These are phyloP conservation scores for Diadophis punctatus DNA, from an alignment of 2,113 vertebrate genomes.

Conservation along the genomic window DNA sequence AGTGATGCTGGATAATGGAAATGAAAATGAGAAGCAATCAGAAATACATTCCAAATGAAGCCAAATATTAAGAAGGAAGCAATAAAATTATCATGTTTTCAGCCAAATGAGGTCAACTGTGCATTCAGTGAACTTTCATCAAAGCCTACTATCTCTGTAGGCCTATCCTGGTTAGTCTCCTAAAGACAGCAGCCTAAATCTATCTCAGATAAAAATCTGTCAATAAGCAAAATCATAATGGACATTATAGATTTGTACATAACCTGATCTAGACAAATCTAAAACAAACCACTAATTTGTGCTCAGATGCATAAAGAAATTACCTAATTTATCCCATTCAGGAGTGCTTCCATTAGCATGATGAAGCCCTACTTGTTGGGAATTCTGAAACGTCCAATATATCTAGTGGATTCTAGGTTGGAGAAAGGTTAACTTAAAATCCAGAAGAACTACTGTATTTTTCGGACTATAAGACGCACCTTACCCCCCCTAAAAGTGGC, in stretches of 20 bases:
- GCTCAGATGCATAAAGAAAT: background rate
- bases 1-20: slow-evolving; percentile 81
- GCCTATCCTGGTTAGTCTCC: background rate
- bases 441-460: background rate
- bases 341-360: background rate
- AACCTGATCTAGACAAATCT: background rate
- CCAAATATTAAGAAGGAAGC: background rate
- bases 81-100: background rate
- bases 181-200: background rate
- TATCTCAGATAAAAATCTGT: background rate
- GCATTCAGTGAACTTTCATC: background rate
- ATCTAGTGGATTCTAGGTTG: background rate
- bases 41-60: background rate
- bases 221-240: background rate
- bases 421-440: background rate
- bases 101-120: background rate
- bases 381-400: background rate
- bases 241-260: background rate
- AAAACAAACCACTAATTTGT: background rate
- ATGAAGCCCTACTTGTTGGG: background rate
- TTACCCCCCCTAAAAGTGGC: no score
- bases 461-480: no score
- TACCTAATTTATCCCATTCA: background rate
- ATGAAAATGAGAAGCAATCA: slow-evolving; percentile 9
- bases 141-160: background rate